Conservation (phyloP, 2,888 invertebrate species). For the Chloromyia formosa region DNA sequence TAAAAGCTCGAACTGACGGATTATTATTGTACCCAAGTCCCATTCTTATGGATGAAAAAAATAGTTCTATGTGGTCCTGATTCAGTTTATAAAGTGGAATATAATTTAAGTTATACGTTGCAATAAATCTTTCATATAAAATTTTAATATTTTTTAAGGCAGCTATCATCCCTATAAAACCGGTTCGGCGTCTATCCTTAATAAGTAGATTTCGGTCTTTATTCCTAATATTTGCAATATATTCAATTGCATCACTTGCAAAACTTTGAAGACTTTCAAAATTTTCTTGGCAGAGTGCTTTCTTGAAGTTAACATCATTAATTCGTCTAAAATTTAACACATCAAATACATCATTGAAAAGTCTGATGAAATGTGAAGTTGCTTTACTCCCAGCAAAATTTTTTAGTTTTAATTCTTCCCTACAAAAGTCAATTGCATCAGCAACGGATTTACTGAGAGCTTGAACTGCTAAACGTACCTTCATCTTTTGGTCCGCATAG, state of each 20-base stretch:
- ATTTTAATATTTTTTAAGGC: too few relatives aligned
- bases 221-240: background rate
- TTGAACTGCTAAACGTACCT: too few relatives aligned
- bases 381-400: slow-evolving; percentile 50
- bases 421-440: slow-evolving; percentile 52
- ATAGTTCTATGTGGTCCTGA: too few relatives aligned
- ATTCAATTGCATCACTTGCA: background rate
- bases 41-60: too few relatives aligned
- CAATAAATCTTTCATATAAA: too few relatives aligned
- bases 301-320: slow-evolving; percentile 30
- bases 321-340: slow-evolving; percentile 50
- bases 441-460: slow-evolving; percentile 52
- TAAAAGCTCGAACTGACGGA: too few relatives aligned
- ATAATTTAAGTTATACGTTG: too few relatives aligned
- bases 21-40: too few relatives aligned
- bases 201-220: too few relatives aligned
- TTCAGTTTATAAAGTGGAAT: too few relatives aligned
- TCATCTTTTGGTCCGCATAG: background rate
- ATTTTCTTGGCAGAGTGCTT: background rate
- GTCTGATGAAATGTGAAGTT: slow-evolving; percentile 51
- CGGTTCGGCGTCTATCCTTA: too few relatives aligned
- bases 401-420: slow-evolving; percentile 48
- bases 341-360: slow-evolving; percentile 53
- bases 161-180: too few relatives aligned
- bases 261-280: background rate